Percentiles rank a stretch among this genome's conserved stretches.
phyloP scores from a whole-genome alignment of 1,140 invertebrate species.

The Homalodisca vitripennis region DNA sequence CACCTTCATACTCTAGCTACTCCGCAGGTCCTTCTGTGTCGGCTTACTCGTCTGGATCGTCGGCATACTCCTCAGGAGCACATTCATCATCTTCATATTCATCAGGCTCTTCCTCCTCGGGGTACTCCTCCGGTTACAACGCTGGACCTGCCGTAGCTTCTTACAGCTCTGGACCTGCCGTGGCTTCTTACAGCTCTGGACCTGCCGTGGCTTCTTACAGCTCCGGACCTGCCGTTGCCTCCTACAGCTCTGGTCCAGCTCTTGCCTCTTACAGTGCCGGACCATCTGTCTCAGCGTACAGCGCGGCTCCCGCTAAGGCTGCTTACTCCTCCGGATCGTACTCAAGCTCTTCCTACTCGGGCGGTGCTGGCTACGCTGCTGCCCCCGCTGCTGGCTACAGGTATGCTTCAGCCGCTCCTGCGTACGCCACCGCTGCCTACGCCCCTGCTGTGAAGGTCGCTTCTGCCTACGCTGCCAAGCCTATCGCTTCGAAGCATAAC shows the following conservation, averaged over 20 bases:
- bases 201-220: conserved; percentile 6
- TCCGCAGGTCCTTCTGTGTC: conserved; percentile 28
- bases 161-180: conserved; percentile 27
- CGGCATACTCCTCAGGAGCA: conserved; percentile 4
- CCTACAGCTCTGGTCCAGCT: conserved; percentile 28
- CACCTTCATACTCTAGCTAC: conserved; percentile 19
- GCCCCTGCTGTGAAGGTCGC: conserved; percentile 28
- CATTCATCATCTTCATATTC: conserved; percentile 23
- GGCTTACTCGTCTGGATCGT: conserved; percentile 21
- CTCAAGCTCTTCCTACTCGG: conserved; percentile 2
- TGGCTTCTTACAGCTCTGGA: conserved; percentile 32
- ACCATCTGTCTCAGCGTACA: conserved; percentile 14
- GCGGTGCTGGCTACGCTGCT: conserved; percentile 6
- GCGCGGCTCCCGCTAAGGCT: neutral
- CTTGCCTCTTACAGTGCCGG: conserved; percentile 7
- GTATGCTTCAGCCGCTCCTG: conserved; percentile 16
- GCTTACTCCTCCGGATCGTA: neutral
- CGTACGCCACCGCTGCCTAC: conserved; percentile 30
- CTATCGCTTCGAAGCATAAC: conserved; percentile 37
- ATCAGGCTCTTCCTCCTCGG: conserved; percentile 10
- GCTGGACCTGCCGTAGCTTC: conserved; percentile 13
- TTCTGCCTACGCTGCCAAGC: conserved; percentile 34
- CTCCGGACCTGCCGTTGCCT: neutral
- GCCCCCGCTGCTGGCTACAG: conserved; percentile 21
- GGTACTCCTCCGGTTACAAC: neutral